These are phyloP conservation scores for Dipodomys merriami DNA, from an alignment of 2,113 vertebrate genomes.

Conservation along the genomic window DNA sequence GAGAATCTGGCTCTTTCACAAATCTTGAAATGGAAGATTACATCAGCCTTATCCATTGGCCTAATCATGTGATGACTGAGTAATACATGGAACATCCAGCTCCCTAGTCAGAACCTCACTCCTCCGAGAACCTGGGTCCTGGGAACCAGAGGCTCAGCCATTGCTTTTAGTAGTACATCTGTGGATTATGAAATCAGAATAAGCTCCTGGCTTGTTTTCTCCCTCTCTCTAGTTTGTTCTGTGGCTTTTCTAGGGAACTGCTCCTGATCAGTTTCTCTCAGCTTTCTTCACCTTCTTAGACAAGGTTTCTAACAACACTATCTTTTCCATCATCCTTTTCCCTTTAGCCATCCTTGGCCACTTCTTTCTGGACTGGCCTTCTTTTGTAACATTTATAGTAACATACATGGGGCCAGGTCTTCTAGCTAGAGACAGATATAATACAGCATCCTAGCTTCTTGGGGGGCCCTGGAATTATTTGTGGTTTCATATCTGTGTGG, in stretches of 20 bases:
- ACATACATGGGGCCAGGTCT: not conserved
- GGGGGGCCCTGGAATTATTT: too few relatives aligned
- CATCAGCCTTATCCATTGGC: fast-evolving
- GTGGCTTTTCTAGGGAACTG: not conserved
- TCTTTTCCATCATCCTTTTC: not conserved
- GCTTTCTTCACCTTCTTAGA: not conserved
- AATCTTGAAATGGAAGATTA: not conserved
- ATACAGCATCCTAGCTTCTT: not conserved
- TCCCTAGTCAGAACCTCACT: not conserved
- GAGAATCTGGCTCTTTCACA: not conserved
- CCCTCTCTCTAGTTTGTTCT: not conserved
- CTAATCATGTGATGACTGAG: not conserved
- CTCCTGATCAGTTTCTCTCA: not conserved
- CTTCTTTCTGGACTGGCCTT: fast-evolving
- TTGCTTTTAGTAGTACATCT: not conserved
- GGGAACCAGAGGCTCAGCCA: not conserved
- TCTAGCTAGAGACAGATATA: not conserved
- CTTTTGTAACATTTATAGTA: not conserved
- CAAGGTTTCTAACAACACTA: too few relatives aligned
- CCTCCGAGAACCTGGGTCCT: not conserved
- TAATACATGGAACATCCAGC: too few relatives aligned
- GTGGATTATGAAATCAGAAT: not conserved
- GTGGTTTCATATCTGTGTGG: too few relatives aligned
- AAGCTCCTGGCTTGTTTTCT: not conserved
- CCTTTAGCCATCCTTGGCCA: not conserved